phyloP scores from a whole-genome alignment of 2,888 invertebrate species.

The Tridacna crocea region DNA sequence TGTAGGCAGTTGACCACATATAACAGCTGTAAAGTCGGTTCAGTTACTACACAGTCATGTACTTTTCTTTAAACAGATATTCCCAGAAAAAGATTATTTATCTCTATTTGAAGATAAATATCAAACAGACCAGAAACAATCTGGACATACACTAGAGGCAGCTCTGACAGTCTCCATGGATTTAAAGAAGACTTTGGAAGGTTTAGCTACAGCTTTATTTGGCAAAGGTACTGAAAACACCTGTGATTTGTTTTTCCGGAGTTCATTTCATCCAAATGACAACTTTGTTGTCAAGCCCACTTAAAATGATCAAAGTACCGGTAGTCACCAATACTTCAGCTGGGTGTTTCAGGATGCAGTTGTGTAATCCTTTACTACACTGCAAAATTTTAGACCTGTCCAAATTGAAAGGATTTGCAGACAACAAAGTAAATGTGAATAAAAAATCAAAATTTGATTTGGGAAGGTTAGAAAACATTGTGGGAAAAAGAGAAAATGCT shows the following conservation, averaged over 20 bases:
- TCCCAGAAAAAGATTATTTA: conserved; percentile 65
- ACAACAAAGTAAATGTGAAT: too few species aligned
- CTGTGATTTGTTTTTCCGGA: neutral
- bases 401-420: too few species aligned
- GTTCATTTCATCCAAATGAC: too few species aligned
- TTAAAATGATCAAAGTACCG: neutral
- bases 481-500: neutral
- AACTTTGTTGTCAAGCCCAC: too few species aligned
- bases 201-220: conserved; percentile 91
- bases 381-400: too few species aligned
- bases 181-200: conserved; percentile 91
- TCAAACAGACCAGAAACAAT: conserved; percentile 89
- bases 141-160: conserved; percentile 93
- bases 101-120: conserved; percentile 80
- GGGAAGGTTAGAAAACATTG: neutral
- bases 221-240: conserved; percentile 87
- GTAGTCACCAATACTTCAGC: neutral
- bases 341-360: neutral
- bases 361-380: too few species aligned
- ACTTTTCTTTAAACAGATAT: conserved; percentile 36
- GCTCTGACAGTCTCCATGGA: conserved; percentile 93
- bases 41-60: neutral
- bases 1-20: neutral
- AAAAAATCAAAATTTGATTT: too few species aligned
- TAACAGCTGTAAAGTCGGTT: neutral